These are phyloP conservation scores for Hypomecis atomaria DNA, from an alignment of 2,888 invertebrate genomes.

Conservation along the genomic window DNA sequence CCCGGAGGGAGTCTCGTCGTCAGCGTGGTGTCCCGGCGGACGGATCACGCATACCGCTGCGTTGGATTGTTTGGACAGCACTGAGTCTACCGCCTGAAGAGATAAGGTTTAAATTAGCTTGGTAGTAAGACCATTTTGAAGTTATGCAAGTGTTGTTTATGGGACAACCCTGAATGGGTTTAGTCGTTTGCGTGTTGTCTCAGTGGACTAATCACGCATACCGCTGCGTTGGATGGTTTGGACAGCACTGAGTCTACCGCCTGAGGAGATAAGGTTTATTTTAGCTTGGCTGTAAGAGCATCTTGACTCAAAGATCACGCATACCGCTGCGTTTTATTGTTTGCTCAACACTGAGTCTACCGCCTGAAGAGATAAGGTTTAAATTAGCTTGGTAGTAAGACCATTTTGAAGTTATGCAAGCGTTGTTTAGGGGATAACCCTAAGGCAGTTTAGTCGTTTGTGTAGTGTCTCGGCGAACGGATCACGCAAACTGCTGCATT, in stretches of 20 bases:
- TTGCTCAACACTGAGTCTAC: too few species aligned
- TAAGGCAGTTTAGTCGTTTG: constrained; percentile 88
- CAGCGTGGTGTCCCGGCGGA: constrained; percentile 97
- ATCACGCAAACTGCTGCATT: constrained; percentile 92
- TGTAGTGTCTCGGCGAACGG: constrained; percentile 97
- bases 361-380: too few species aligned
- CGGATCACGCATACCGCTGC: constrained; percentile 93
- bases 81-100: constrained; percentile 84
- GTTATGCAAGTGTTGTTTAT: constrained; percentile 94
- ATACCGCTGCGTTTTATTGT: too few species aligned
- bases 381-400: too few species aligned
- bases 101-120: constrained; percentile 13
- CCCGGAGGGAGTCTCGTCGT: constrained; percentile 89
- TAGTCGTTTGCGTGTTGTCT: constrained; percentile 95
- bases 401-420: too few species aligned
- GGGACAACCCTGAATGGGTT: constrained; percentile 93
- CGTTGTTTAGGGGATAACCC: constrained; percentile 97
- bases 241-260: constrained; percentile 88
- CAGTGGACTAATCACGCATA: constrained; percentile 94
- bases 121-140: not conserved
- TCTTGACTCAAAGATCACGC: too few species aligned
- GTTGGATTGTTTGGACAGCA: constrained; percentile 85
- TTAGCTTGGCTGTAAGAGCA: constrained; percentile 3
- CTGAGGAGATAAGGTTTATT: constrained; percentile 13
- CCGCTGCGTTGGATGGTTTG: constrained; percentile 87